phyloP scores from a whole-genome alignment of 2,797 vertebrate species.

The Fratercula arctica region DNA sequence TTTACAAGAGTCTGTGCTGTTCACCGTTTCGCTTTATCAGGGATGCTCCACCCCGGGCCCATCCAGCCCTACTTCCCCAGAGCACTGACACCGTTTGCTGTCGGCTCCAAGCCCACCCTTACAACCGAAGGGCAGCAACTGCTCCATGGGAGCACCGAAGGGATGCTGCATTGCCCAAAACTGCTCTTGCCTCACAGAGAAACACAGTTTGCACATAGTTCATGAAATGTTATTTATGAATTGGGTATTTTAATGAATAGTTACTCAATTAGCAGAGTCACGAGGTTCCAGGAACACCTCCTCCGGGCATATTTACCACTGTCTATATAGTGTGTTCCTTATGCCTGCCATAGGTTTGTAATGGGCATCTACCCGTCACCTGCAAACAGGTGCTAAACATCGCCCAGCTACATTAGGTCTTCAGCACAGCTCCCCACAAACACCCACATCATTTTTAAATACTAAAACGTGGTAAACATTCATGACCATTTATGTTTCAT shows the following conservation, averaged over 20 bases:
- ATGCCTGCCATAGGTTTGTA: background rate
- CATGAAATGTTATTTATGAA: background rate
- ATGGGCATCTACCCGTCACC: background rate
- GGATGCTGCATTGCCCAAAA: background rate
- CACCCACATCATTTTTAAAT: background rate
- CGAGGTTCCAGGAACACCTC: background rate
- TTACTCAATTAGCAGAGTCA: background rate
- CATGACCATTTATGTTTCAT: background rate
- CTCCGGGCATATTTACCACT: background rate
- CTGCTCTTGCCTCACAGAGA: background rate
- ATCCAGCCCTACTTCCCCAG: background rate
- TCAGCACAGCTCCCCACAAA: background rate
- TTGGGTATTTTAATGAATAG: background rate
- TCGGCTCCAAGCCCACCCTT: background rate
- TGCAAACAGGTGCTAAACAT: background rate
- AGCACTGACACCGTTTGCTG: fast-evolving
- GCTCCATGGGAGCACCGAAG: background rate
- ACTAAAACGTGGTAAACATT: background rate
- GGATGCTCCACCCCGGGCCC: background rate
- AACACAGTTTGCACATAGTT: background rate
- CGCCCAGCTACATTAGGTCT: background rate
- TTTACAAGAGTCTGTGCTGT: too few relatives aligned
- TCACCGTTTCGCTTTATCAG: background rate
- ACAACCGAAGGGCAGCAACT: background rate
- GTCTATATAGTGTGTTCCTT: background rate